Conservation (phyloP, 2,888 invertebrate genomes). For the Eudasyphora cyanicolor region DNA sequence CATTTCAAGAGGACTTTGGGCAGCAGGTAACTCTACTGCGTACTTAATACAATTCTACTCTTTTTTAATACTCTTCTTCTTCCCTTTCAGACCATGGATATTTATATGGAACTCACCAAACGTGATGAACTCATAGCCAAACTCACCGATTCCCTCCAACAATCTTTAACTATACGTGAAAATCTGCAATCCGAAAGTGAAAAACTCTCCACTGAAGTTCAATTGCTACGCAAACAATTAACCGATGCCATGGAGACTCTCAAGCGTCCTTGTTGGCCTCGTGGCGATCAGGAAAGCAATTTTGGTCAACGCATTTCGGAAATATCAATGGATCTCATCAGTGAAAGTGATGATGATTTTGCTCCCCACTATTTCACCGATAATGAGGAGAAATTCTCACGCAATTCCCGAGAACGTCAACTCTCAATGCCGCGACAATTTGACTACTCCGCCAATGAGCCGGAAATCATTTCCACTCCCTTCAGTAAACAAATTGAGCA, state of each 20-base stretch:
- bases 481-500: conserved; percentile 79
- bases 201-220: conserved; percentile 83
- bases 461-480: conserved; percentile 61
- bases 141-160: conserved; percentile 86
- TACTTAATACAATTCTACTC: background rate
- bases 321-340: conserved; percentile 79
- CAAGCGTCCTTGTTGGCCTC: conserved; percentile 73
- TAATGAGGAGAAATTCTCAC: conserved; percentile 74
- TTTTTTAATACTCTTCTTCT: background rate
- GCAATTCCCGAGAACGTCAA: conserved; percentile 77
- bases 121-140: conserved; percentile 88
- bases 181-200: conserved; percentile 83
- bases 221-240: conserved; percentile 80
- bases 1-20: conserved; percentile 86
- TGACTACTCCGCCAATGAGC: conserved; percentile 64
- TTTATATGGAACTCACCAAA: conserved; percentile 85
- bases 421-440: conserved; percentile 71
- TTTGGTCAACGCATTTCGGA: conserved; percentile 78
- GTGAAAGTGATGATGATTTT: conserved; percentile 79
- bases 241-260: conserved; percentile 80
- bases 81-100: conserved; percentile 85
- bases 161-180: conserved; percentile 84
- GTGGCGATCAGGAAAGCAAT: conserved; percentile 75
- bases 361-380: conserved; percentile 77
- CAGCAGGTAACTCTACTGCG: conserved; percentile 81